Evolutionary conservation across 1,140 invertebrate species (phyloP), one percentile per base, ranked within the genome.

Genomic region (Hycleus cichorii): DNA sequence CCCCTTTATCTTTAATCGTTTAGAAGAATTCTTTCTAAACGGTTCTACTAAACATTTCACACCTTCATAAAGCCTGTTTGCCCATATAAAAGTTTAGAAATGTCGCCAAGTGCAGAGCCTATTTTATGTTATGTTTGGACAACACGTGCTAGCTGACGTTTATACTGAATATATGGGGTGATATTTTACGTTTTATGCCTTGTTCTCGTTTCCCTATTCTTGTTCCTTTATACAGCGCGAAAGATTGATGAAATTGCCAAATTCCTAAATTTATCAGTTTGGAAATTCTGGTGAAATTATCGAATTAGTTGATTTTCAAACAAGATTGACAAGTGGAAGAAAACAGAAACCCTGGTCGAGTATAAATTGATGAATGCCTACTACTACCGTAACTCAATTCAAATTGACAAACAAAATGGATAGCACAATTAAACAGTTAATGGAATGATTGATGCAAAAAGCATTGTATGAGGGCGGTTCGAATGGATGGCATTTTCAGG

Each of bases 51-150:
- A 32, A 32, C 7, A 7, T 32, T 32, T 32, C 32, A 46, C 51
- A 53, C 51, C 42, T 53, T 45, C 51, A 53, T 53, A 53, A 53
- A 53, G 45, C 51, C 51, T 44, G 40, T 53, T 45, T 45, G 18
- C 46, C 38, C 26, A 27, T 55, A 55, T 47, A 55, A 55, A 55
- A 55, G 52, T 55, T 65, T 60, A 57, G 62, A 66, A 64, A 67
- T 58, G 66, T 65, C 65, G 59, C 60, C 63, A 63, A 59, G 58
- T 59, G 40, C 9, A 68, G 64, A 65, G 65, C 67, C 60, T 68
- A 68, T 52, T 68, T 64, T 62, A 67, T 66, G 67, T 66, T 65
- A 68, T 67, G 62, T 68, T 67, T 66, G 67, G 64, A 68, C 67
- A 68, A 68, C 67, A 68, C 64, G 65, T 68, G 67, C 65, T 67